Percentiles rank a stretch among this genome's conserved stretches.
phyloP scores from a whole-genome alignment of 2,113 vertebrate genomes.

The Colistium nudipinnis region DNA sequence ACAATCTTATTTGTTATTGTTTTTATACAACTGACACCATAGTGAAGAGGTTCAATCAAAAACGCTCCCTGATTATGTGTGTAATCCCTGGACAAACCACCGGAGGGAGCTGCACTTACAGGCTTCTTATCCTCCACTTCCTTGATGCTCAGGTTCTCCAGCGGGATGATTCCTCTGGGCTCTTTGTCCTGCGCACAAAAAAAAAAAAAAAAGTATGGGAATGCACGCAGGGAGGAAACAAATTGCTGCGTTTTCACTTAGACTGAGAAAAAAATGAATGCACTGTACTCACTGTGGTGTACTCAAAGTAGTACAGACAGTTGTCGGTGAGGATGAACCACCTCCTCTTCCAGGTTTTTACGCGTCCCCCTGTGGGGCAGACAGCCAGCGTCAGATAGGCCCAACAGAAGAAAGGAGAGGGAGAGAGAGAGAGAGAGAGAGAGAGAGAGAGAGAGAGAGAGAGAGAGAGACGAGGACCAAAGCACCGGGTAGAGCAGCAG shows the following conservation, averaged over 20 bases:
- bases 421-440: not conserved
- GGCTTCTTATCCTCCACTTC: constrained; percentile 99
- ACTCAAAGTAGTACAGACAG: constrained; percentile 99
- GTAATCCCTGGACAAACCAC: constrained; percentile 17
- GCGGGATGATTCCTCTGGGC: constrained; percentile 95
- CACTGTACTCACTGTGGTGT: constrained; percentile 90
- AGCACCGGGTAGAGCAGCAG: constrained; percentile 72
- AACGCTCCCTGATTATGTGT: not conserved
- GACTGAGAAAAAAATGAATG: not conserved
- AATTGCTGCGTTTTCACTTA: too few species aligned
- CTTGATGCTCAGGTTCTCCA: constrained; percentile 97
- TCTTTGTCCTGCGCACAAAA: constrained; percentile 89
- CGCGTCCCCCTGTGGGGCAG: constrained; percentile 89
- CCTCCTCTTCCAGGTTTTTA: constrained; percentile 98
- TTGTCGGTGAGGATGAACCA: constrained; percentile 99
- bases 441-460: constrained; percentile 9
- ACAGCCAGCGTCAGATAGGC: constrained; percentile 69
- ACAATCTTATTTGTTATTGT: too few species aligned
- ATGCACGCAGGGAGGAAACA: not conserved
- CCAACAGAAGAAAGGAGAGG: not conserved
- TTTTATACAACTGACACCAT: too few species aligned
- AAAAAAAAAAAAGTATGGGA: not conserved
- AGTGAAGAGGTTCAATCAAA: not conserved
- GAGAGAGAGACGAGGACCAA: constrained; percentile 48
- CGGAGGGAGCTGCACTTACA: constrained; percentile 79